Base-by-base conservation (phyloP, 64 coral and sea anemone genomes). In the Astreopora myriophthalma region DNA sequence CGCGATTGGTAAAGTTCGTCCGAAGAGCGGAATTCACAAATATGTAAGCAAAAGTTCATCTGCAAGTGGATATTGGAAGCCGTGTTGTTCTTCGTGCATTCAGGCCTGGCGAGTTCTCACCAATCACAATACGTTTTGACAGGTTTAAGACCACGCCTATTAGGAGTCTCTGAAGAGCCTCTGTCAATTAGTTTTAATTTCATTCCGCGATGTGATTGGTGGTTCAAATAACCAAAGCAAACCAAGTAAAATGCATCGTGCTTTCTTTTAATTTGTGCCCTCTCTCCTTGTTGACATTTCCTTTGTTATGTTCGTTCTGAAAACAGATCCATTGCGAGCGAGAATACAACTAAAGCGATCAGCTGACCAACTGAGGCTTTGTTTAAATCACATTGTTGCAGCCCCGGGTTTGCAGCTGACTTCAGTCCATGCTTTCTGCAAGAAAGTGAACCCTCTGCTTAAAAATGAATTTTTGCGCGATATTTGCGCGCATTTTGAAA, bases 111-210 rank as follows among this genome's bases (percentile, higher is more conserved):
- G 26, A 6, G 19, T 22, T 31, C 12, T 44, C 66, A 58, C 95
- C 95, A 97, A 97, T 97, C 95, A 94, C 31, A 33, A 20, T 24
- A 79, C 48, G 10, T 77, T 67, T n/a, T 33, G 61, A 79, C 74
- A 94, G 86, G 90, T 94, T 89, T 90, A 93, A 89, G 13, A 69
- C 91, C 87, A 89, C 91, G 91, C 95, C 95, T 73, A 38, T 94
- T 91, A 87, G 86, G 80, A 38, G 29, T 78, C n/a, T n/a, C n/a
- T n/a, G n/a, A n/a, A n/a, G n/a, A n/a, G n/a, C n/a, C n/a, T 74
- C 91, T 96, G 95, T 96, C 95, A 96, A 80, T 96, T 96, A 89
- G 69, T 85, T 88, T 96, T 94, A 58, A 83, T 93, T 96, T 96
- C 85, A 34, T 34, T 16, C 44, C 65, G 51, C 12, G 23, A 22